These are phyloP conservation scores for Sinosuthora webbiana DNA, from an alignment of 2,113 vertebrate genomes.

Conservation along the genomic window DNA sequence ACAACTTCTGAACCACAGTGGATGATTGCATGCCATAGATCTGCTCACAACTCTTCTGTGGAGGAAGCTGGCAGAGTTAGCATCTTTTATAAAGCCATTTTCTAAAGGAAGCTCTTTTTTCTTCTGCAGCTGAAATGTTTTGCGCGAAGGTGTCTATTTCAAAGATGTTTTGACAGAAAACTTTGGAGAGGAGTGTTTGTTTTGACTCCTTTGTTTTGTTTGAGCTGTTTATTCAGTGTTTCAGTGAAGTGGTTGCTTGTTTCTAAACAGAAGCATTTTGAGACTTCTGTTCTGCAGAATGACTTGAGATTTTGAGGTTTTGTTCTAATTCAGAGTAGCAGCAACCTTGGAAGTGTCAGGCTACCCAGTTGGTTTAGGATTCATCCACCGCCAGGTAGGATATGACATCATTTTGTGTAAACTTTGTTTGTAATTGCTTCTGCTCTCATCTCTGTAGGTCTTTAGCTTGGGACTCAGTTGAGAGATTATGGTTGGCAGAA, in stretches of 20 bases:
- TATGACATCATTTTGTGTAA: background rate
- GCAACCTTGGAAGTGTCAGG: background rate
- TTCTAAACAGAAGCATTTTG: background rate
- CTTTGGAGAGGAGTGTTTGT: background rate
- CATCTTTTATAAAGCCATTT: background rate
- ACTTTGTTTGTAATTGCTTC: background rate
- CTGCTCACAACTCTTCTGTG: fast-evolving
- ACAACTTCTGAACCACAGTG: background rate
- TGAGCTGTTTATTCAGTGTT: background rate
- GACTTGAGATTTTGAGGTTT: background rate
- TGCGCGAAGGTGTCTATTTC: background rate
- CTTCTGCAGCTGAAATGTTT: background rate
- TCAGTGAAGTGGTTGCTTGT: background rate
- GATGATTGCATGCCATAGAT: background rate
- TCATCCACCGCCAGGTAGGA: background rate
- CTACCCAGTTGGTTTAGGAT: background rate
- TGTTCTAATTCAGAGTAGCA: background rate
- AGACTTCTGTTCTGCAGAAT: background rate
- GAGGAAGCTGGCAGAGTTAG: background rate
- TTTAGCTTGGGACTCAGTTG: background rate
- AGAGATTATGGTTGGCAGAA: background rate
- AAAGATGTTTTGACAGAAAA: background rate
- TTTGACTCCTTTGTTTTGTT: conserved; percentile 1
- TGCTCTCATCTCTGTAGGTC: background rate
- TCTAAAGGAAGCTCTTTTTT: background rate